These are phyloP conservation scores for Goniozus legneri DNA, from an alignment of 1,140 invertebrate genomes.

Conservation along the genomic window DNA sequence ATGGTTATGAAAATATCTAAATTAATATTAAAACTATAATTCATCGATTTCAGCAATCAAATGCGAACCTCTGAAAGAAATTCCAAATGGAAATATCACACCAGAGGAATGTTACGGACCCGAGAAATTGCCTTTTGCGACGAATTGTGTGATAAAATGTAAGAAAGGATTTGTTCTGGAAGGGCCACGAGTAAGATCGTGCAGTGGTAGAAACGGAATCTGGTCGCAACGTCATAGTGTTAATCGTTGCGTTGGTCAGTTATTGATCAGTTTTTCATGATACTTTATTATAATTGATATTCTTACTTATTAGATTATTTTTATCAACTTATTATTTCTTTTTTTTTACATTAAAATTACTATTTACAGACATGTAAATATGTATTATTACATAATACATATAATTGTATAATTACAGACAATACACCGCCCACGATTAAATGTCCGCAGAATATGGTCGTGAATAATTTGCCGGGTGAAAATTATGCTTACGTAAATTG, in stretches of 20 bases:
- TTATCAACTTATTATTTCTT: neutral
- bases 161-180: conserved; percentile 56
- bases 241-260: conserved; percentile 54
- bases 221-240: conserved; percentile 52
- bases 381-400: neutral
- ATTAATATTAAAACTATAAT: too few species aligned
- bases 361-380: conserved; percentile 1
- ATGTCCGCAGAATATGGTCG: conserved; percentile 56
- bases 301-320: neutral
- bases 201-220: conserved; percentile 47
- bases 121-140: conserved; percentile 54
- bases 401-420: conserved; percentile 42
- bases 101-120: conserved; percentile 52
- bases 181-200: conserved; percentile 51
- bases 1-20: too few species aligned
- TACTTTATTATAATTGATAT: conserved; percentile 1
- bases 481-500: conserved; percentile 57
- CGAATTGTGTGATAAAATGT: conserved; percentile 58
- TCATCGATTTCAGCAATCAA: conserved; percentile 50
- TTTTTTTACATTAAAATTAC: neutral
- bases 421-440: conserved; percentile 53
- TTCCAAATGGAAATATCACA: conserved; percentile 51
- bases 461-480: conserved; percentile 46
- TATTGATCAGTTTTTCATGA: too few species aligned
- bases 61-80: conserved; percentile 54